Evolutionary conservation across 2,113 vertebrate species (phyloP).

Genomic region (Callithrix jacchus): DNA sequence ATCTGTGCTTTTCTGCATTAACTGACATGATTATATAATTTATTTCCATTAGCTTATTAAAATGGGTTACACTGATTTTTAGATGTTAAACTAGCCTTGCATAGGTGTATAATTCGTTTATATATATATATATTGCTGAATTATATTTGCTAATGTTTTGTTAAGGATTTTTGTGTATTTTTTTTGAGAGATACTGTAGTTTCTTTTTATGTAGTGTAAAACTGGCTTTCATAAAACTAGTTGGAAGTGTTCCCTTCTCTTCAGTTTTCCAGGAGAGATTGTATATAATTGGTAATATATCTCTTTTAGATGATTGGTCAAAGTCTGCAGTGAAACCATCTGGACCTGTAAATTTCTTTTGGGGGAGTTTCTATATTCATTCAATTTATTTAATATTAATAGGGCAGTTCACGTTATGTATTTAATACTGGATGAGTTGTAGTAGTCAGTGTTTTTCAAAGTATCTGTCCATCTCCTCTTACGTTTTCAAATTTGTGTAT

Average conservation of each 20-base stretch:
- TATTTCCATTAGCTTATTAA: background rate
- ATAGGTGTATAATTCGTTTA: background rate
- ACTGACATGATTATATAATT: background rate
- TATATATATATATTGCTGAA: background rate
- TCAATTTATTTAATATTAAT: background rate
- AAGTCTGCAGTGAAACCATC: background rate
- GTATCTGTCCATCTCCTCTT: background rate
- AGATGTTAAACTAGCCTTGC: background rate
- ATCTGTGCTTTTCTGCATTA: background rate
- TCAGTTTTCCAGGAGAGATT: background rate
- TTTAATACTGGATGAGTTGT: background rate
- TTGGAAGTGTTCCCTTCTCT: background rate
- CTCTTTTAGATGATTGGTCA: background rate
- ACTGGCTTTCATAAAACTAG: background rate
- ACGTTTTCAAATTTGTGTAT: background rate
- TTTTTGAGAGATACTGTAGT: too few relatives aligned
- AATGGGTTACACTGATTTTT: background rate
- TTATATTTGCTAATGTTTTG: background rate
- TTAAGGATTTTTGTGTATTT: background rate
- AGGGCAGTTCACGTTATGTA: background rate
- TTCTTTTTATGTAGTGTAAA: background rate
- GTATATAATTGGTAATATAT: background rate
- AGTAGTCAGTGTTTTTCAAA: background rate
- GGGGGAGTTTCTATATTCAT: background rate
- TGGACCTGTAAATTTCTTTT: background rate